phyloP scores from a whole-genome alignment of 1,140 invertebrate species.

The Bombus balteatus region DNA sequence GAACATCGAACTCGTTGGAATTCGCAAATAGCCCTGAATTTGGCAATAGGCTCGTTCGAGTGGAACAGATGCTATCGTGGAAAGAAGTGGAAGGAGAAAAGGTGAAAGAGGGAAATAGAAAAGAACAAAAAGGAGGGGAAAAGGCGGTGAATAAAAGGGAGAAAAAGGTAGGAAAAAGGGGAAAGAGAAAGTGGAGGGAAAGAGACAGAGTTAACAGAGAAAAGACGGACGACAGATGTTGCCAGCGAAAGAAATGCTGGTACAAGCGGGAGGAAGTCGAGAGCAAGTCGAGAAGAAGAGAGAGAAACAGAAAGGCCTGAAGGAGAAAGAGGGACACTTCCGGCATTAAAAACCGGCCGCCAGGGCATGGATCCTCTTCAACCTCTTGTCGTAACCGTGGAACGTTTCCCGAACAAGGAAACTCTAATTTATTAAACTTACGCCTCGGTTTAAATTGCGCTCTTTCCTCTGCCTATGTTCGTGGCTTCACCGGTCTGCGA shows the following conservation, averaged over 20 bases:
- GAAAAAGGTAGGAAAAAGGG: slow-evolving; percentile 14
- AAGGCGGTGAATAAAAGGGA: slow-evolving; percentile 24
- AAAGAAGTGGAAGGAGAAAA: neutral
- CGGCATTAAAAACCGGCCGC: slow-evolving; percentile 74
- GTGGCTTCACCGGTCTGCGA: too few species aligned
- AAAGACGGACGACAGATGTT: slow-evolving; percentile 69
- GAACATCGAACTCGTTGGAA: slow-evolving; percentile 30
- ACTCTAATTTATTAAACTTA: slow-evolving; percentile 72
- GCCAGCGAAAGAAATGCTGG: slow-evolving; percentile 67
- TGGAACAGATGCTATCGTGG: slow-evolving; percentile 60
- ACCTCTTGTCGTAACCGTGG: slow-evolving; percentile 71
- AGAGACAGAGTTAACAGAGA: slow-evolving; percentile 54
- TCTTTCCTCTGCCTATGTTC: too few species aligned
- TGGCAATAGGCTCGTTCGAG: slow-evolving; percentile 49
- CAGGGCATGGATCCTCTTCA: slow-evolving; percentile 73
- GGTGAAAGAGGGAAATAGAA: slow-evolving; percentile 28
- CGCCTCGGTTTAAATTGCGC: neutral
- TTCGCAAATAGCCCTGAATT: slow-evolving; percentile 42
- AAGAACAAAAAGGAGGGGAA: neutral
- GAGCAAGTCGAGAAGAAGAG: slow-evolving; percentile 21
- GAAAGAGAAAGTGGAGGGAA: slow-evolving; percentile 21
- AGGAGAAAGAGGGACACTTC: slow-evolving; percentile 61
- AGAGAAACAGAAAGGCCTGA: slow-evolving; percentile 29
- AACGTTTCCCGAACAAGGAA: slow-evolving; percentile 76
- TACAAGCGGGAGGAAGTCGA: slow-evolving; percentile 66